These are phyloP conservation scores for Eptatretus burgeri DNA, from an alignment of 2,113 vertebrate genomes.

Conservation along the genomic window DNA sequence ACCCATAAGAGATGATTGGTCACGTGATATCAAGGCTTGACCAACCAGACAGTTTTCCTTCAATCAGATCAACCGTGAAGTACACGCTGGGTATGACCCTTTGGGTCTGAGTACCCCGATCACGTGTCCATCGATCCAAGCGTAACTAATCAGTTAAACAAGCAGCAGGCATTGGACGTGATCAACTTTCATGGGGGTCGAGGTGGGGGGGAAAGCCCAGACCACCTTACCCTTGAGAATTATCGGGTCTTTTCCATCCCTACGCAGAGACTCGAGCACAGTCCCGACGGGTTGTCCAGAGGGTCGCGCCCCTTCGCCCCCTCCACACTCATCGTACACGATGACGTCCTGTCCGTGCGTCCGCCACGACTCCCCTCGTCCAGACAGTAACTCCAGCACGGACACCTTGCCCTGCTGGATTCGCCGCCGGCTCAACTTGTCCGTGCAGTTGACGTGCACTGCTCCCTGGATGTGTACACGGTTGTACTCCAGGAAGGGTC, in stretches of 20 bases:
- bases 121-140: too few relatives aligned
- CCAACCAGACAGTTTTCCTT: too few relatives aligned
- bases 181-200: neutral
- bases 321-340: constrained; percentile 15
- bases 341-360: constrained; percentile 16
- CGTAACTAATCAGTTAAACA: too few relatives aligned
- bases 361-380: constrained; percentile 18
- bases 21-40: too few relatives aligned
- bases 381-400: constrained; percentile 24
- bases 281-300: constrained; percentile 15
- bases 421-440: constrained; percentile 18
- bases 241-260: constrained; percentile 21
- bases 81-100: too few relatives aligned
- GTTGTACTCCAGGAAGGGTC: constrained; percentile 23
- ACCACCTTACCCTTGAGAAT: constrained; percentile 18
- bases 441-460: constrained; percentile 12
- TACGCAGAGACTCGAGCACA: constrained; percentile 16
- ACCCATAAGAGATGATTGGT: too few relatives aligned
- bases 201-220: constrained; percentile 21
- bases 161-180: too few relatives aligned
- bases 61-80: too few relatives aligned
- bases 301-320: constrained; percentile 15
- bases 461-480: constrained; percentile 16
- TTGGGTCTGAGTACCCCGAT: too few relatives aligned
- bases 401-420: constrained; percentile 31